phyloP scores from a whole-genome alignment of 1,140 invertebrate genomes.

The Temnothorax nylanderi region DNA sequence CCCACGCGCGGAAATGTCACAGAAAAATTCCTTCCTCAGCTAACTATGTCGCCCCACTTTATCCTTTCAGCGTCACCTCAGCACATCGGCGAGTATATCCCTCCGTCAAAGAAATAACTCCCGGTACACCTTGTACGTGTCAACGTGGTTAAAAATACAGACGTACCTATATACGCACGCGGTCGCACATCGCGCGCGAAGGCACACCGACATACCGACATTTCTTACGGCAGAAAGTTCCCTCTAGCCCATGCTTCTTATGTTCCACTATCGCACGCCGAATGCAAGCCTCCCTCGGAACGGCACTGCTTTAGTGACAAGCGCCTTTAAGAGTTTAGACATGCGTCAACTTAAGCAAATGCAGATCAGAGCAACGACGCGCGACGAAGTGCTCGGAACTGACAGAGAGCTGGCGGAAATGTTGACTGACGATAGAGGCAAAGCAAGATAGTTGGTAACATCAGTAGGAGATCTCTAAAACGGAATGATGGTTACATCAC shows the following conservation, averaged over 20 bases:
- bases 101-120: slow-evolving; percentile 53
- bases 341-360: slow-evolving; percentile 69
- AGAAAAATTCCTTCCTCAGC: slow-evolving; percentile 30
- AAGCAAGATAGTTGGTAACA: slow-evolving; percentile 7
- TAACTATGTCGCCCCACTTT: slow-evolving; percentile 17
- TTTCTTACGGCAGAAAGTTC: slow-evolving; percentile 34
- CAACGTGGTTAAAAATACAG: slow-evolving; percentile 55
- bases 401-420: slow-evolving; percentile 40
- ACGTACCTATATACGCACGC: not conserved
- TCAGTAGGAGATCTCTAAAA: slow-evolving; percentile 46
- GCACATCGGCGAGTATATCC: slow-evolving; percentile 31
- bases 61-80: slow-evolving; percentile 26
- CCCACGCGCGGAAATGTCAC: not conserved
- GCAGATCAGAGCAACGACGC: slow-evolving; percentile 62
- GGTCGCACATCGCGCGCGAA: slow-evolving; percentile 1
- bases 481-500: slow-evolving; percentile 51
- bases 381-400: slow-evolving; percentile 60
- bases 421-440: slow-evolving; percentile 9
- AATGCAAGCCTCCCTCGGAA: not conserved
- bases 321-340: slow-evolving; percentile 45
- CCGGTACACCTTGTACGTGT: slow-evolving; percentile 41
- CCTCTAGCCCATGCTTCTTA: slow-evolving; percentile 12
- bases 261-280: slow-evolving; percentile 50
- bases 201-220: not conserved
- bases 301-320: not conserved